Percentiles rank a stretch among this genome's conserved stretches.
phyloP scores from a whole-genome alignment of 2,797 vertebrate species.

The Pogoniulus pusillus region DNA sequence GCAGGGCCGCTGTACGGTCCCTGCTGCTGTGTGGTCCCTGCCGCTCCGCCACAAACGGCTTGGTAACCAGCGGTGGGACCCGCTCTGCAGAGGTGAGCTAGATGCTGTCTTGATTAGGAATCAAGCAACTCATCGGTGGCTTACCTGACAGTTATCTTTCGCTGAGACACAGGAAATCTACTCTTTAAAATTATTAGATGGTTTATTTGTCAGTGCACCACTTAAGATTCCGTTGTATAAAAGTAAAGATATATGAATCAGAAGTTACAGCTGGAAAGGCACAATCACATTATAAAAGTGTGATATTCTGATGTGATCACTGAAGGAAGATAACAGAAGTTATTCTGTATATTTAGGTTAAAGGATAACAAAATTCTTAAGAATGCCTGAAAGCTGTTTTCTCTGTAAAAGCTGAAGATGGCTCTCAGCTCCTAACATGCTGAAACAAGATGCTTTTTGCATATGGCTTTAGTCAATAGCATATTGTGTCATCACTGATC shows the following conservation, averaged over 20 bases:
- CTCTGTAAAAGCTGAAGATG: neutral
- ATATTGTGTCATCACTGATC: neutral
- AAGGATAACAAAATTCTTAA: neutral
- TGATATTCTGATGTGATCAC: neutral
- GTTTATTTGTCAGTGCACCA: constrained; percentile 48
- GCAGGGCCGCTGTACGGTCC: too few species aligned
- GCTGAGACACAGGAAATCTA: neutral
- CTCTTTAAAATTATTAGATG: neutral
- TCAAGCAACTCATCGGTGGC: neutral
- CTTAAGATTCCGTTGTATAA: constrained; percentile 13
- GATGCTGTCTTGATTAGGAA: neutral
- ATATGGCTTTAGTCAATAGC: neutral
- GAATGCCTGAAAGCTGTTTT: neutral
- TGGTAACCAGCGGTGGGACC: fast-evolving
- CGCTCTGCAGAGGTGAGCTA: neutral
- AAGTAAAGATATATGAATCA: neutral
- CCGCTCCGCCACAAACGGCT: neutral
- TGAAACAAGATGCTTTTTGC: neutral
- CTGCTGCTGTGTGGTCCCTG: too few species aligned
- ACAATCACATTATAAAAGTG: neutral
- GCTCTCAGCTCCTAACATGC: neutral
- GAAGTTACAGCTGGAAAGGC: constrained; percentile 22
- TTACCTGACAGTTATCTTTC: neutral
- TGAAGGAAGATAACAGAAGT: neutral
- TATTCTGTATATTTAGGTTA: neutral